These are phyloP conservation scores for Harpalus rubripes DNA, from an alignment of 2,888 invertebrate species.

Conservation along the genomic window DNA sequence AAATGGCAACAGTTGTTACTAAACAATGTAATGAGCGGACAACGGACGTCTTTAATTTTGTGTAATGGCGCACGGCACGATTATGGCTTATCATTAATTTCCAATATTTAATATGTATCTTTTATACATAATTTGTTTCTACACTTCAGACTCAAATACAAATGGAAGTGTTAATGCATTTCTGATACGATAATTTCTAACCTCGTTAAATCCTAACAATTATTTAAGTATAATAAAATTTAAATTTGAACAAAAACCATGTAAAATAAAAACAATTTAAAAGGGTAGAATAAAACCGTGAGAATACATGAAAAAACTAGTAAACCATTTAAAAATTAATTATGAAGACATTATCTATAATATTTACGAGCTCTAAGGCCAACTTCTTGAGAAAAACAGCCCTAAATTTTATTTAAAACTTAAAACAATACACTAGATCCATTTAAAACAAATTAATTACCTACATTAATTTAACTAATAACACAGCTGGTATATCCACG, in stretches of 20 bases:
- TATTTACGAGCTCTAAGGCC: background rate
- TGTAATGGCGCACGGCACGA: no score
- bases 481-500: slow-evolving; percentile 8
- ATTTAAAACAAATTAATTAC: slow-evolving; percentile 39
- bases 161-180: background rate
- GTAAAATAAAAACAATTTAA: background rate
- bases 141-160: background rate
- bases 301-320: background rate
- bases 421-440: background rate
- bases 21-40: no score
- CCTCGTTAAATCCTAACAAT: background rate
- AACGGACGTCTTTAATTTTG: no score
- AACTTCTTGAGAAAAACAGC: background rate
- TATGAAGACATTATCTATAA: background rate
- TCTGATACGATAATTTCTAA: background rate
- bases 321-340: slow-evolving; percentile 26
- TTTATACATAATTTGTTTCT: background rate
- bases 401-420: background rate
- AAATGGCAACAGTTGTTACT: no score
- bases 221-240: background rate
- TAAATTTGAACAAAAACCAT: background rate
- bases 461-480: slow-evolving; percentile 6
- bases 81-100: no score
- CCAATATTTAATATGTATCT: no score
- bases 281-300: slow-evolving; percentile 6